Evolutionary conservation across 2,888 invertebrate genomes (phyloP).

Genomic region (Phlogophora meticulosa): DNA sequence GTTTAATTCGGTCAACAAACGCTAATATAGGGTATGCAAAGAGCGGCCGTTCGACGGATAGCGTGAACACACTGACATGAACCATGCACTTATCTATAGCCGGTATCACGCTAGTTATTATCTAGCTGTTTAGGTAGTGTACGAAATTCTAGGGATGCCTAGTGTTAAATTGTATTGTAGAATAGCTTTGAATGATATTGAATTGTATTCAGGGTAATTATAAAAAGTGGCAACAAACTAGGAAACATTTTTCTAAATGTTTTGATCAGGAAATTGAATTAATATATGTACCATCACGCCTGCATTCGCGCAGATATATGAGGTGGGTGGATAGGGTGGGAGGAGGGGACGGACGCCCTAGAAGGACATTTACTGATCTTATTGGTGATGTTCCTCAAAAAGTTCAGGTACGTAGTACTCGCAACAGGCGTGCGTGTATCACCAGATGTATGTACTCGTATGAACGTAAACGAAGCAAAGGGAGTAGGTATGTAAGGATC

Average conservation of each 20-base stretch:
- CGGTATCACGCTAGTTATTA: constrained; percentile 39
- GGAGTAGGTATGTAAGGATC: too few species aligned
- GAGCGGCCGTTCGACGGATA: constrained; percentile 48
- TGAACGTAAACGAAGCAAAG: too few species aligned
- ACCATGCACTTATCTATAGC: constrained; percentile 46
- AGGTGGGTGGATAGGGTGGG: too few species aligned
- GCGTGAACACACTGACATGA: constrained; percentile 52
- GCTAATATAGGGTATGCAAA: constrained; percentile 49
- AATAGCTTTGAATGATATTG: neutral
- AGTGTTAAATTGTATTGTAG: neutral
- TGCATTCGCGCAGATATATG: too few species aligned
- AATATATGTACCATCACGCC: too few species aligned
- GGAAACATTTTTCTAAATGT: neutral
- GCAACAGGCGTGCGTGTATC: too few species aligned
- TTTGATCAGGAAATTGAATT: too few species aligned
- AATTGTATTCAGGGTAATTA: neutral
- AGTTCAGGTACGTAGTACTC: too few species aligned
- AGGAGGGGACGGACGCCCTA: too few species aligned
- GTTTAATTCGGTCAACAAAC: constrained; percentile 36
- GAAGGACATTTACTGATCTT: too few species aligned
- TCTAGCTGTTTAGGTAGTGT: constrained; percentile 11
- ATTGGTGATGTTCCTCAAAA: too few species aligned
- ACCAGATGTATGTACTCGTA: too few species aligned
- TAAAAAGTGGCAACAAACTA: neutral
- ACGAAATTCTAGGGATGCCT: constrained; percentile 28